Conservation (phyloP, 2,797 vertebrate genomes). For the Gallirallus australis region DNA sequence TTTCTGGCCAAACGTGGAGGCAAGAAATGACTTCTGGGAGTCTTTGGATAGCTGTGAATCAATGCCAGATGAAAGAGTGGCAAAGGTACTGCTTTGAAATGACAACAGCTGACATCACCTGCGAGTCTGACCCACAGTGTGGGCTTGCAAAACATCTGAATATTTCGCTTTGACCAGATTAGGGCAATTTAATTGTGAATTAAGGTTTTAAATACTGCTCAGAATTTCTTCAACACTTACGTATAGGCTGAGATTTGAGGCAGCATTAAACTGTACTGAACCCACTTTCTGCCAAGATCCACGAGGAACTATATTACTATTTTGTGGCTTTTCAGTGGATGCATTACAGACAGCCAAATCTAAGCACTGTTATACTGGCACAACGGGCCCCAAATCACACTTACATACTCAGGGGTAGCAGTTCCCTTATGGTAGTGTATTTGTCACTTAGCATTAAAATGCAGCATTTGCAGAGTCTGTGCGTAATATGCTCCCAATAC, state of each 20-base stretch:
- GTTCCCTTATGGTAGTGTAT: neutral
- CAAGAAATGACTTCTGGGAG: neutral
- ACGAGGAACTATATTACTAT: neutral
- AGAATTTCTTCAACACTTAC: neutral
- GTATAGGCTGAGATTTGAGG: neutral
- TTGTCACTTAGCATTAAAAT: conserved; percentile 5
- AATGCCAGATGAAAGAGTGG: neutral
- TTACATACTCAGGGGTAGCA: neutral
- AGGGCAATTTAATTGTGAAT: neutral
- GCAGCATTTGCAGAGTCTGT: neutral
- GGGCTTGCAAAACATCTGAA: neutral
- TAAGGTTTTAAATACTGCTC: neutral
- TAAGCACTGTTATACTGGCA: neutral
- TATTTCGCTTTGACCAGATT: neutral
- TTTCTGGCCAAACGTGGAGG: neutral
- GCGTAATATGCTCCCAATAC: neutral
- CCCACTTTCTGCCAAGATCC: neutral
- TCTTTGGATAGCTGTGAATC: neutral
- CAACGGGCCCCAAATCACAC: neutral
- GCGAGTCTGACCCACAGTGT: neutral
- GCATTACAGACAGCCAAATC: neutral
- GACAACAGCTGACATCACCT: neutral
- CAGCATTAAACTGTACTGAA: neutral
- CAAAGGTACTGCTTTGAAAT: neutral
- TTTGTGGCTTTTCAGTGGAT: neutral